Percentiles rank a stretch among this genome's conserved stretches.
phyloP scores from a whole-genome alignment of 2,797 vertebrate genomes.

The Manis pentadactyla region DNA sequence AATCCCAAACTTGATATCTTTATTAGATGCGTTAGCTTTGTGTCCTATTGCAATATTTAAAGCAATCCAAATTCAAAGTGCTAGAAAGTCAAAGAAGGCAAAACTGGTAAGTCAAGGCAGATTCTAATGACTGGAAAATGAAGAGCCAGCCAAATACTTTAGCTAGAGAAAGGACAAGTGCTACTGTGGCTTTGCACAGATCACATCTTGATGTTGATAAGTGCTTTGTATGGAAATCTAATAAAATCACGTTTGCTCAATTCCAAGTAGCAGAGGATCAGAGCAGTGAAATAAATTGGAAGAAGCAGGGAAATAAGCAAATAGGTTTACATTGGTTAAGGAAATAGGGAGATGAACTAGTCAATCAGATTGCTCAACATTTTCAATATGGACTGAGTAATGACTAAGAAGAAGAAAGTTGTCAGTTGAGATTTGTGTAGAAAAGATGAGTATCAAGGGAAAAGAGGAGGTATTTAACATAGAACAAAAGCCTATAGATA shows the following conservation, averaged over 20 bases:
- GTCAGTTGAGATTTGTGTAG: constrained; percentile 26
- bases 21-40: neutral
- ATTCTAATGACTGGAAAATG: constrained; percentile 34
- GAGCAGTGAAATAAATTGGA: neutral
- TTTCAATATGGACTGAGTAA: neutral
- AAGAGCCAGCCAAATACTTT: neutral
- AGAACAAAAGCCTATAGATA: neutral
- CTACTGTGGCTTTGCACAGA: constrained; percentile 26
- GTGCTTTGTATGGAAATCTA: neutral
- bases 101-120: neutral
- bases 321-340: constrained; percentile 16
- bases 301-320: constrained; percentile 18
- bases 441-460: neutral
- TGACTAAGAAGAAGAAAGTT: neutral
- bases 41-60: neutral
- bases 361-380: constrained; percentile 28
- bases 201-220: constrained; percentile 53
- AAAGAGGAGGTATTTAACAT: neutral
- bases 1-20: neutral
- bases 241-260: constrained; percentile 42
- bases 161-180: neutral
- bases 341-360: constrained; percentile 38
- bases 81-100: neutral
- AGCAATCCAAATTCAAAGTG: neutral
- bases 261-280: constrained; percentile 37